These are phyloP conservation scores for Hystrix brachyura DNA, from an alignment of 2,113 vertebrate genomes.

Conservation along the genomic window DNA sequence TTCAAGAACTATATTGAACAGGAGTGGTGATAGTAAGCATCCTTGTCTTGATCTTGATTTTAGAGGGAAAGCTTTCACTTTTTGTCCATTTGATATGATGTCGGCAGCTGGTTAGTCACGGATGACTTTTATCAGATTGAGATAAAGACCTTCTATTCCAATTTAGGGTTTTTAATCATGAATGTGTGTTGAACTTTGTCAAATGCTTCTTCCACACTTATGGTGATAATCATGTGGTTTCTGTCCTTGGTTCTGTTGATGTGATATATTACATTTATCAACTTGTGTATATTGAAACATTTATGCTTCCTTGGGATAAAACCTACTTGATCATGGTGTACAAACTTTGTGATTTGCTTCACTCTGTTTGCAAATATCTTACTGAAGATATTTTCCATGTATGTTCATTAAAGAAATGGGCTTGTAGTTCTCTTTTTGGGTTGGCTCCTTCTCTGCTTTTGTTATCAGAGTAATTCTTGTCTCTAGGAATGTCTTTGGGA, in stretches of 20 bases:
- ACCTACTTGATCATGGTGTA: not conserved
- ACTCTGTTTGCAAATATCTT: not conserved
- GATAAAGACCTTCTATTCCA: not conserved
- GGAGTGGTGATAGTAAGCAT: no score
- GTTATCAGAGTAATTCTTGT: not conserved
- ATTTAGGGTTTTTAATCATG: not conserved
- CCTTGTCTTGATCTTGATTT: not conserved
- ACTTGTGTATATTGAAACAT: not conserved
- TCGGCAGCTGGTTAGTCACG: not conserved
- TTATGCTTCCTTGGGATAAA: not conserved
- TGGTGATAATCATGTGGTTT: not conserved
- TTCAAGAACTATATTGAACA: no score
- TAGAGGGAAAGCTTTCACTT: not conserved
- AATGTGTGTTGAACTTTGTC: no score
- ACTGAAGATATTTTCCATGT: not conserved
- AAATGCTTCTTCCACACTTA: not conserved
- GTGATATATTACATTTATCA: not conserved
- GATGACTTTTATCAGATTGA: not conserved
- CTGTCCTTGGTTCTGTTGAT: not conserved
- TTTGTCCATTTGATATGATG: not conserved
- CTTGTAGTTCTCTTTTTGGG: not conserved
- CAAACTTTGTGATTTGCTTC: not conserved
- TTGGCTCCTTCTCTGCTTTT: not conserved
- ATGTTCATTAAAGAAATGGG: not conserved
- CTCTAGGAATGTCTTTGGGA: not conserved